Conservation (phyloP, 2,888 invertebrate species). For the Zaprionus bogoriensis region DNA sequence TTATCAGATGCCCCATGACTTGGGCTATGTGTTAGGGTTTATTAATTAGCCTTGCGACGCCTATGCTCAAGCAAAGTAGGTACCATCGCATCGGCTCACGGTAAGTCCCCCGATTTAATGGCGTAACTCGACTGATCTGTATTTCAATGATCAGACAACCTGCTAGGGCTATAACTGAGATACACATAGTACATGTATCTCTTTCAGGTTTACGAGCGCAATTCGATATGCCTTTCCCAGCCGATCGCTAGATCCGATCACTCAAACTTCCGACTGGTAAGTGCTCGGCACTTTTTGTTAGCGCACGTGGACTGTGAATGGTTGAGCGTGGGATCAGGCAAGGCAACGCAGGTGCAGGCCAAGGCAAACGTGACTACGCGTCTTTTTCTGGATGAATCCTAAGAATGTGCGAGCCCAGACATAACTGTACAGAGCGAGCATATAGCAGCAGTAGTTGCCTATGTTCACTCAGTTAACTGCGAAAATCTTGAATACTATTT, state of each 20-base stretch:
- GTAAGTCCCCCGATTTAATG: constrained; percentile 13
- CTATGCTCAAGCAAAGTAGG: not conserved
- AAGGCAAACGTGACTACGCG: constrained; percentile 39
- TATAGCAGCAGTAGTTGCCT: not conserved
- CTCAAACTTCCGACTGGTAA: too few species aligned
- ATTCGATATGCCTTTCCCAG: too few species aligned
- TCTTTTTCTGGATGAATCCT: constrained; percentile 25
- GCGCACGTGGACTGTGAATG: constrained; percentile 15
- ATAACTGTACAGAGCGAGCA: not conserved
- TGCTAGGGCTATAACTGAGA: too few species aligned
- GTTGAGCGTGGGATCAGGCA: constrained; percentile 21
- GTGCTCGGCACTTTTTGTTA: constrained; percentile 1
- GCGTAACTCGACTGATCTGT: constrained; percentile 2
- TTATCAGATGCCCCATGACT: constrained; percentile 26
- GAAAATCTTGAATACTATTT: too few species aligned
- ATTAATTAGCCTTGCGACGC: constrained; percentile 35
- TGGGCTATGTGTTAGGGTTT: constrained; percentile 38
- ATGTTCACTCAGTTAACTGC: too few species aligned
- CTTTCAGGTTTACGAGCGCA: not conserved
- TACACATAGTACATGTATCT: too few species aligned
- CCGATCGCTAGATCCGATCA: too few species aligned
- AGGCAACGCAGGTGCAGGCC: not conserved
- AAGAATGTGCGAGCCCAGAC: constrained; percentile 32
- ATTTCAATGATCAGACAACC: too few species aligned
- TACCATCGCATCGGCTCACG: not conserved